These are phyloP conservation scores for Scartelaos histophorus DNA, from an alignment of 2,113 vertebrate species.

Conservation along the genomic window DNA sequence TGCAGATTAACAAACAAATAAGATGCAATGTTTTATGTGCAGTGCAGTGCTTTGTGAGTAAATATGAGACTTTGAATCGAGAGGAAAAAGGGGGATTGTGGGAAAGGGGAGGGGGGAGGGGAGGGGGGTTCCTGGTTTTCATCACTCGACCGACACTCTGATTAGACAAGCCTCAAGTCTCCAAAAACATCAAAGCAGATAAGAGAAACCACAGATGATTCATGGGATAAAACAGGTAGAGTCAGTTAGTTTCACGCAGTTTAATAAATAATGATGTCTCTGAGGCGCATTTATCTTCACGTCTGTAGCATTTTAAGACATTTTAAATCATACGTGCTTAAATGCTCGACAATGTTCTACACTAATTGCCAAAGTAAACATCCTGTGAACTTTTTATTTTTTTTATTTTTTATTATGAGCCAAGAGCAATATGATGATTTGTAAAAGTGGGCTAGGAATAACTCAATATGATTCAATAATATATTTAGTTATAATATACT, in stretches of 20 bases:
- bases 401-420: no score
- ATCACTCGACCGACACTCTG: slow-evolving; percentile 19
- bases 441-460: no score
- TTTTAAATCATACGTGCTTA: neutral
- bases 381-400: neutral
- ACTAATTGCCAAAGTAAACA: neutral
- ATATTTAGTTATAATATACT: neutral
- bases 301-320: neutral
- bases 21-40: no score
- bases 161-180: neutral
- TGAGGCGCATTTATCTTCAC: neutral
- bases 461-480: neutral
- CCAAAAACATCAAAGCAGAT: neutral
- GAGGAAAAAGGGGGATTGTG: neutral
- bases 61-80: neutral
- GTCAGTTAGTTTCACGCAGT: neutral
- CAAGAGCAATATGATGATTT: no score
- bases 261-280: neutral
- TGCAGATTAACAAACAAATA: neutral
- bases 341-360: neutral
- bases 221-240: neutral
- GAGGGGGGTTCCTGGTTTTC: slow-evolving; percentile 12
- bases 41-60: neutral
- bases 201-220: neutral
- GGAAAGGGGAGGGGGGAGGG: slow-evolving; percentile 1